Percentiles rank a stretch among this genome's conserved stretches.
Evolutionary conservation across 2,113 vertebrate species (phyloP).

Genomic region (Mesitornis unicolor): DNA sequence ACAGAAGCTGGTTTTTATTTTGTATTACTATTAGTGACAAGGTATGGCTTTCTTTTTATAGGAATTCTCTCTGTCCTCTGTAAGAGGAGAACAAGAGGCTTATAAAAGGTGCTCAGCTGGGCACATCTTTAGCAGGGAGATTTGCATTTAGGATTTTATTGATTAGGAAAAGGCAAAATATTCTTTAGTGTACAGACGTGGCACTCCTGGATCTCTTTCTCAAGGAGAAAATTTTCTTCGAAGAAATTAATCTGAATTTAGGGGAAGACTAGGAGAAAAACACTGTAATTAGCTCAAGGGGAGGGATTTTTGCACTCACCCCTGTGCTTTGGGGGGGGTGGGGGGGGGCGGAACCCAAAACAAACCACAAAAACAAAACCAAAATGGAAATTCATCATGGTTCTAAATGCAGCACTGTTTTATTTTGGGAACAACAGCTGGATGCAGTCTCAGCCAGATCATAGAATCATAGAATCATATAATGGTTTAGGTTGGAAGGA

Average conservation of each 20-base stretch:
- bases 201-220: neutral
- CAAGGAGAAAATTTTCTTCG: neutral
- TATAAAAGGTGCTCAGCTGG: neutral
- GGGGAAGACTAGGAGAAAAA: neutral
- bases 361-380: too few relatives aligned
- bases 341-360: too few relatives aligned
- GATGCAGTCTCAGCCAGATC: neutral
- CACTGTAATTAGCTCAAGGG: neutral
- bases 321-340: neutral
- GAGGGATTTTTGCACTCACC: neutral
- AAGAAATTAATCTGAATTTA: neutral
- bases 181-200: neutral
- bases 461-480: too few relatives aligned
- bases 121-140: neutral
- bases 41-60: neutral
- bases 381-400: neutral
- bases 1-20: neutral
- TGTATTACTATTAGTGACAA: neutral
- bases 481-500: too few relatives aligned
- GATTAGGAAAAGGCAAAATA: neutral
- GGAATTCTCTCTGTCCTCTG: neutral
- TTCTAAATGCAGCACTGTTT: neutral
- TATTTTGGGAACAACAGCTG: slow-evolving; percentile 37
- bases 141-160: neutral
- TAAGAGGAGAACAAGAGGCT: neutral